Evolutionary conservation across 2,797 vertebrate genomes (phyloP).

Genomic region (Eulemur albifrons): DNA sequence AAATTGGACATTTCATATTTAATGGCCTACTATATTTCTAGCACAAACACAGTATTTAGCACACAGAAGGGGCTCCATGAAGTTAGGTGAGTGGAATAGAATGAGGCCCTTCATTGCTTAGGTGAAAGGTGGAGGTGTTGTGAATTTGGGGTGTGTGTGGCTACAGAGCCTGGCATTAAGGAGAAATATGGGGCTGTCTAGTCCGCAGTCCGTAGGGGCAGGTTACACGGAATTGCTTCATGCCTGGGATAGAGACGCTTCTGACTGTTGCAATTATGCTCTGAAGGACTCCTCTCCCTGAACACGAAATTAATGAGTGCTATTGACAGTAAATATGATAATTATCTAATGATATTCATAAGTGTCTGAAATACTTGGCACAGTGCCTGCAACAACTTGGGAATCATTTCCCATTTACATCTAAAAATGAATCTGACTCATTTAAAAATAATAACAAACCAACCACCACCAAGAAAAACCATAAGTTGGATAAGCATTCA

Average conservation of each 20-base stretch:
- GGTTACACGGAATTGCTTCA: neutral
- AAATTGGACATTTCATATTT: no score
- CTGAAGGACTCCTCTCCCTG: neutral
- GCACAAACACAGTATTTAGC: neutral
- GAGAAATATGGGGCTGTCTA: neutral
- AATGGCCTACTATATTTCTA: neutral
- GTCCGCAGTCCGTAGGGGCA: fast-evolving
- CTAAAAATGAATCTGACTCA: neutral
- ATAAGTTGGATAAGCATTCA: neutral
- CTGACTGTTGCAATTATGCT: neutral
- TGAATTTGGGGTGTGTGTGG: neutral
- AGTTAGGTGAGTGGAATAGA: neutral
- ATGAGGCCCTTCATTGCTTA: neutral
- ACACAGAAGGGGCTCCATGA: neutral
- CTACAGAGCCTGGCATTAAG: neutral
- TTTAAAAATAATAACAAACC: neutral
- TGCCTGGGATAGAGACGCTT: neutral
- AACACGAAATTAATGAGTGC: neutral
- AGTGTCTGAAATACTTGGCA: slow-evolving; percentile 30
- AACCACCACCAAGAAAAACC: neutral
- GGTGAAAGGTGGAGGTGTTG: neutral
- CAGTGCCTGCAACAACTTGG: neutral
- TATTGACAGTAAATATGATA: slow-evolving; percentile 49
- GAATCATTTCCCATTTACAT: slow-evolving; percentile 47
- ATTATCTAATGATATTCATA: slow-evolving; percentile 46